These are phyloP conservation scores for Spilarctia lutea DNA, from an alignment of 2,888 invertebrate species.

Conservation along the genomic window DNA sequence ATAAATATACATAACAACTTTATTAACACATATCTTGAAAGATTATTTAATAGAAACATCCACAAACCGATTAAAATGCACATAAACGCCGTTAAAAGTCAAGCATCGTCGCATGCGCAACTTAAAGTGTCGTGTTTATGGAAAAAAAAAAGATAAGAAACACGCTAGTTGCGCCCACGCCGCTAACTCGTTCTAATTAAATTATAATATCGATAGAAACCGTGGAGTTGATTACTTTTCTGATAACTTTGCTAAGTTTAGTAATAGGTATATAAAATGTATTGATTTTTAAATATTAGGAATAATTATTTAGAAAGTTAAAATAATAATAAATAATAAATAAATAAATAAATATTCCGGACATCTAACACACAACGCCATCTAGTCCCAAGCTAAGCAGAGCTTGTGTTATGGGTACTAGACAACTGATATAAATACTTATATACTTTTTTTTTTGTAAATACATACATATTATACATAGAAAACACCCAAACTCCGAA, in stretches of 20 bases:
- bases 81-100: constrained; percentile 26
- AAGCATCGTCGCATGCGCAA: constrained; percentile 28
- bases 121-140: constrained; percentile 39
- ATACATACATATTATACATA: too few relatives aligned
- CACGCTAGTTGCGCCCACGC: constrained; percentile 64
- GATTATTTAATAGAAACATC: not conserved
- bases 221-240: constrained; percentile 57
- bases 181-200: constrained; percentile 68
- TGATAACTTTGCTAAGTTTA: constrained; percentile 36
- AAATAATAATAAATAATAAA: too few relatives aligned
- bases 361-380: too few relatives aligned
- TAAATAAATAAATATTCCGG: too few relatives aligned
- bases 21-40: not conserved
- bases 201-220: constrained; percentile 71
- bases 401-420: too few relatives aligned
- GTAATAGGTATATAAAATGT: constrained; percentile 26
- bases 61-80: constrained; percentile 11
- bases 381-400: too few relatives aligned
- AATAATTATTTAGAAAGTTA: constrained; percentile 34
- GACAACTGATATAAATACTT: too few relatives aligned
- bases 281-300: constrained; percentile 9
- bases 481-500: too few relatives aligned
- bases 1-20: not conserved
- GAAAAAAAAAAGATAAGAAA: constrained; percentile 44
- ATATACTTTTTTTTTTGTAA: too few relatives aligned